Conservation (phyloP, 2,113 vertebrate genomes). For the Odontesthes bonariensis region DNA sequence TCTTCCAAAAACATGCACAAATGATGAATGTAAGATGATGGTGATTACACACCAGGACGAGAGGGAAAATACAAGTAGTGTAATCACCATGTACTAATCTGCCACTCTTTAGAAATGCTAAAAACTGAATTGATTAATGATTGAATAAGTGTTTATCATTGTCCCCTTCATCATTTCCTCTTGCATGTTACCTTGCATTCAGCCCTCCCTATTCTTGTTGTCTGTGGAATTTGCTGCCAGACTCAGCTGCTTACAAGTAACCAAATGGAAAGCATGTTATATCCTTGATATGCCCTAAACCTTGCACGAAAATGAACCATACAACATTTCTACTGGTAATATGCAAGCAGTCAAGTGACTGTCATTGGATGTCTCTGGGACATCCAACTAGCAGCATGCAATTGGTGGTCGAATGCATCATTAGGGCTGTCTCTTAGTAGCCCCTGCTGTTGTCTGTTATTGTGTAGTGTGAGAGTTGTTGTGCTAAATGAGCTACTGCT, state of each 20-base stretch:
- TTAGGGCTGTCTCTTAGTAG: constrained; percentile 16
- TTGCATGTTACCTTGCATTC: neutral
- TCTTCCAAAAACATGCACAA: neutral
- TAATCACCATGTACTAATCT: neutral
- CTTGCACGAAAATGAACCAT: constrained; percentile 9
- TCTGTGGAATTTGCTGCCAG: neutral
- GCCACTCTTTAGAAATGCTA: neutral
- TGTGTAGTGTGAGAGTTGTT: too few relatives aligned
- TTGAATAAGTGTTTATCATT: neutral
- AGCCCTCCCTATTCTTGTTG: neutral
- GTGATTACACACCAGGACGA: neutral
- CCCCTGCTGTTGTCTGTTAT: constrained; percentile 4
- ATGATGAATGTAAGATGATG: neutral
- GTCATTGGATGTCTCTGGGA: neutral
- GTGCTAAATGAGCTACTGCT: constrained; percentile 8
- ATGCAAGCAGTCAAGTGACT: neutral
- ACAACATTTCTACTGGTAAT: constrained; percentile 13
- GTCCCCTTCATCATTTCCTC: neutral
- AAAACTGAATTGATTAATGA: neutral
- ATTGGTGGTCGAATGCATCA: constrained; percentile 7
- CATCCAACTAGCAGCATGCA: neutral
- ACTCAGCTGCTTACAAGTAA: constrained; percentile 12
- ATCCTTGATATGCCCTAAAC: neutral
- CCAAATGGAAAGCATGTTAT: constrained; percentile 20
- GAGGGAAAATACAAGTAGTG: neutral